A percentile compares a stretch with the other conserved stretches of the same genome.
Conservation (phyloP, 2,113 vertebrate genomes). For the Corapipo altera region DNA sequence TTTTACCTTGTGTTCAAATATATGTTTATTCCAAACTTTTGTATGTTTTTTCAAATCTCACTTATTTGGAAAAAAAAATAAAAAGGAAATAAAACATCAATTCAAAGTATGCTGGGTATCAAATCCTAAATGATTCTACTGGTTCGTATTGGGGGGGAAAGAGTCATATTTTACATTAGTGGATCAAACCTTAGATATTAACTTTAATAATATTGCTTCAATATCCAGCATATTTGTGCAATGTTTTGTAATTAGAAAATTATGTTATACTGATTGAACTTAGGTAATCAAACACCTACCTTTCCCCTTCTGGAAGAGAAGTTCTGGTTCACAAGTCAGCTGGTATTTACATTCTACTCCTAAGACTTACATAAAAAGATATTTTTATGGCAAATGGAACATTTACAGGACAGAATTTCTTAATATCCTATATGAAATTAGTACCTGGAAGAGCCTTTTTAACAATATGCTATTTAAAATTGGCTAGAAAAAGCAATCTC, state of each 20-base stretch:
- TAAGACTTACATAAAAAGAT: neutral
- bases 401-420: neutral
- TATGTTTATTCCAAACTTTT: neutral
- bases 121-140: neutral
- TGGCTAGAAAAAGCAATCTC: neutral
- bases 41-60: neutral
- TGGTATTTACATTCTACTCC: neutral
- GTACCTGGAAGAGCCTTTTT: neutral
- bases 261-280: rapidly evolving
- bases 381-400: neutral
- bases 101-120: neutral
- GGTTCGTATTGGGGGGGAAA: neutral
- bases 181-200: neutral
- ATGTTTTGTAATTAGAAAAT: neutral
- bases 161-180: rapidly evolving
- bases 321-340: rapidly evolving
- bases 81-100: rapidly evolving
- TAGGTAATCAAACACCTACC: neutral
- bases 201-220: neutral
- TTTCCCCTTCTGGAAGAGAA: neutral
- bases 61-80: neutral
- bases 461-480: neutral
- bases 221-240: neutral
- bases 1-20: neutral
- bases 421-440: neutral